Conservation (phyloP, 2,888 invertebrate species). For the Archips xylosteana region DNA sequence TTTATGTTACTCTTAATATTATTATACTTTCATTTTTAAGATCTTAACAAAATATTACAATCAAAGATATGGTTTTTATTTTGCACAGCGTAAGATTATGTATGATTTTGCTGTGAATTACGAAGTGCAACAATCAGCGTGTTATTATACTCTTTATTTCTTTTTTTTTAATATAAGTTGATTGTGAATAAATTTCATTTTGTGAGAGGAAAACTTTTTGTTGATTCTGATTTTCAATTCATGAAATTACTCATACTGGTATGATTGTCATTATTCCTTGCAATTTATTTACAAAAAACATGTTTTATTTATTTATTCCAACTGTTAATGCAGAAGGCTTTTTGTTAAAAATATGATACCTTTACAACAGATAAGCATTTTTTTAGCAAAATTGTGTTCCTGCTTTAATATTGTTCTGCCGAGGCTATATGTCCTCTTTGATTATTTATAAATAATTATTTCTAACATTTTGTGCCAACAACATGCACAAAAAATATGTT, state of each 20-base stretch:
- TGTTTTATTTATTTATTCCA: constrained; percentile 36
- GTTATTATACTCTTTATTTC: constrained; percentile 65
- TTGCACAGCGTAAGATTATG: constrained; percentile 42
- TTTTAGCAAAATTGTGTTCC: constrained; percentile 46
- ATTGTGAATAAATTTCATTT: constrained; percentile 26
- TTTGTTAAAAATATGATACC: constrained; percentile 18
- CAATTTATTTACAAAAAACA: constrained; percentile 47
- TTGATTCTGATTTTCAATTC: constrained; percentile 48
- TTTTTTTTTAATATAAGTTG: constrained; percentile 52
- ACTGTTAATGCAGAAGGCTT: constrained; percentile 13
- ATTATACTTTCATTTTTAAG: constrained; percentile 65
- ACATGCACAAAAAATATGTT: constrained; percentile 19
- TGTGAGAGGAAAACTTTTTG: constrained; percentile 58
- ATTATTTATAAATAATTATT: background rate
- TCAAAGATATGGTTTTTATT: constrained; percentile 68
- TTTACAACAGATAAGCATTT: constrained; percentile 34
- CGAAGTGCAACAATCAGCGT: constrained; percentile 64
- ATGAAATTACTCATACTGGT: constrained; percentile 21
- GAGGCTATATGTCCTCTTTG: constrained; percentile 12
- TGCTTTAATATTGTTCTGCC: constrained; percentile 42
- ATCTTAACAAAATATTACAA: constrained; percentile 59
- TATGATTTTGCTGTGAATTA: constrained; percentile 69
- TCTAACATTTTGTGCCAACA: constrained; percentile 5
- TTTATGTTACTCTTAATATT: constrained; percentile 61
- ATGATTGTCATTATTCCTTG: constrained; percentile 11